Base-by-base conservation (phyloP, 2,113 vertebrate genomes). In the Chinchilla lanigera region DNA sequence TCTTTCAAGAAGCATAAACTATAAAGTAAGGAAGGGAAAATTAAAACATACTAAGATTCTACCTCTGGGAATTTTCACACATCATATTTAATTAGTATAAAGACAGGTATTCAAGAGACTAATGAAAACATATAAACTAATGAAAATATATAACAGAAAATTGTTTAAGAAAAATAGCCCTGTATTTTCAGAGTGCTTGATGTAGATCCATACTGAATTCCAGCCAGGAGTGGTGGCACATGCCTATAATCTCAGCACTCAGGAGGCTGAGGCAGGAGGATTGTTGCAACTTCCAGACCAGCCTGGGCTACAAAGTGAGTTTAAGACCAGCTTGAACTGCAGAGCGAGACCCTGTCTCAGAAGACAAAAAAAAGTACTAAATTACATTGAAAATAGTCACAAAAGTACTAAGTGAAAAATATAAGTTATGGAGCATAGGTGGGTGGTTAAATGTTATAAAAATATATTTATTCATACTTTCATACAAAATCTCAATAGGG, bases 11-110 rank as follows among this genome's bases (percentile, higher is more conserved):
- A 78, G 14, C 26, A 30, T 78, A 50, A 78, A 78, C 26, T 33
- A 19, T 30, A 2, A 78, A 78, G 75, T 78, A 58, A 86, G 47
- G 65, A 85, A 95, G 35, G 1, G 0, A 19, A 77, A 89, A 44
- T 93, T 93, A 56, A 92, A 92, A 71, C 30, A 87, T 3, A 60
- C 35, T n/a, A 38, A 93, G 38, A 60, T 78, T 78, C 60, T 17
- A 93, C 28, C 88, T 88, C 58, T 91, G 61, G 12, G 35, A 89
- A 96, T 96, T 92, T 88, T 65, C 11, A 77, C 5, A 91, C 9
- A 38, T 86, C 41, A 5, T 38, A 54, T 73, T 92, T 96, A 67
- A 52, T 90, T 92, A 38, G 5, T 56, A 56, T 78, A 93, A 94
- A 83, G 16, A 56, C 26, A 71, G 35, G 41, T 44, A 69, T 41